Conservation (phyloP, 1,140 invertebrate species). For the Atta texana region DNA sequence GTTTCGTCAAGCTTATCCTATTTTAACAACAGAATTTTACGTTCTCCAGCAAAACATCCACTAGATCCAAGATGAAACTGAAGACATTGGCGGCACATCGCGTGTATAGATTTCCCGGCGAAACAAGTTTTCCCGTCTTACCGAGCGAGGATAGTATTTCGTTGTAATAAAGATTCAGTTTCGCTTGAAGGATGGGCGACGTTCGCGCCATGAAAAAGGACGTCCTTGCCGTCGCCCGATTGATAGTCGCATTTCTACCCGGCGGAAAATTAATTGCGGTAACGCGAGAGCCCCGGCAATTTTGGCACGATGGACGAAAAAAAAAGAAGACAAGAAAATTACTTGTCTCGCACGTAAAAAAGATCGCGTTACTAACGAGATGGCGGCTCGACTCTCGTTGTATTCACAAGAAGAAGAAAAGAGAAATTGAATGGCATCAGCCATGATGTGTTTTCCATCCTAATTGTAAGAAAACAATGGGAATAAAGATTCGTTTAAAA, state of each 20-base stretch:
- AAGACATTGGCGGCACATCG: slow-evolving; percentile 35
- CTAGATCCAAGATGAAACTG: slow-evolving; percentile 39
- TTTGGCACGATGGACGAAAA: slow-evolving; percentile 44
- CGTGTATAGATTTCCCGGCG: slow-evolving; percentile 36
- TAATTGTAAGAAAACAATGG: slow-evolving; percentile 6
- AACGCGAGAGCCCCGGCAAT: slow-evolving; percentile 61
- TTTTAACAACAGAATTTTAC: slow-evolving; percentile 49
- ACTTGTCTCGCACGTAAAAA: slow-evolving; percentile 62
- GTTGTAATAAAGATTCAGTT: slow-evolving; percentile 63
- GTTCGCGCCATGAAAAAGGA: slow-evolving; percentile 37
- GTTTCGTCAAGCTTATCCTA: slow-evolving; percentile 47
- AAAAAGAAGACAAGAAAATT: slow-evolving; percentile 34
- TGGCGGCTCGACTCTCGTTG: slow-evolving; percentile 73
- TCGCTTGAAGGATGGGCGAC: slow-evolving; percentile 56
- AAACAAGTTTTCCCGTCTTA: slow-evolving; percentile 61
- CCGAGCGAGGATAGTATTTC: slow-evolving; percentile 43
- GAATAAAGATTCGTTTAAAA: slow-evolving; percentile 36
- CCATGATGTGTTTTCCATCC: slow-evolving; percentile 22
- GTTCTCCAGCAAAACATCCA: slow-evolving; percentile 11
- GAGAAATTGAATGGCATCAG: slow-evolving; percentile 71
- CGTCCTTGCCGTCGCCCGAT: slow-evolving; percentile 56
- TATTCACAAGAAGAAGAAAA: slow-evolving; percentile 69
- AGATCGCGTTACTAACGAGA: slow-evolving; percentile 80
- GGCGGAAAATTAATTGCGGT: slow-evolving; percentile 67
- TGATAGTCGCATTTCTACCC: slow-evolving; percentile 52